Evolutionary conservation across 2,888 invertebrate species (phyloP).

Genomic region (Ichneumon xanthorius): DNA sequence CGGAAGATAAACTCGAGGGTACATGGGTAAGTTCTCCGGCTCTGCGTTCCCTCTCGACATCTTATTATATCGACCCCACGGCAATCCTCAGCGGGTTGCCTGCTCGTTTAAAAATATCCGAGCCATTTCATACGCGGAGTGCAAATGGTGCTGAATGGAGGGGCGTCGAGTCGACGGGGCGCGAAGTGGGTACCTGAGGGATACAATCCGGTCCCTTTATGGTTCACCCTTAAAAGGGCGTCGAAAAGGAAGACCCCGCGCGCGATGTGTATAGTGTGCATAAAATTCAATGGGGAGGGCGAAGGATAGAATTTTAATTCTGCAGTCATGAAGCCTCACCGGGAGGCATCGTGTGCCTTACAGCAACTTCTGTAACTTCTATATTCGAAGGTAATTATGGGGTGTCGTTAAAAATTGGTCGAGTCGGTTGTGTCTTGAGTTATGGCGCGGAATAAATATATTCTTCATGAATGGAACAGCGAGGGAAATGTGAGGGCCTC

Average conservation of each 20-base stretch:
- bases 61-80: slow-evolving; percentile 22
- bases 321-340: neutral
- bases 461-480: no score
- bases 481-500: no score
- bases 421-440: neutral
- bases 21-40: slow-evolving; percentile 4
- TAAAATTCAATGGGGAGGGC: slow-evolving; percentile 12
- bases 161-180: neutral
- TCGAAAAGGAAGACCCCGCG: neutral
- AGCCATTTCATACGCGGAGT: slow-evolving; percentile 15
- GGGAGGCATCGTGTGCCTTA: neutral
- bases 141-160: neutral
- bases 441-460: no score
- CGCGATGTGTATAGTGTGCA: neutral
- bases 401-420: neutral
- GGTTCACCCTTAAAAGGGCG: slow-evolving; percentile 26
- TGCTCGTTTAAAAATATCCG: slow-evolving; percentile 40
- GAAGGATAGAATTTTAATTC: slow-evolving; percentile 32
- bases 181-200: slow-evolving; percentile 34
- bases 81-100: neutral
- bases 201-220: slow-evolving; percentile 31
- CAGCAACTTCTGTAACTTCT: neutral
- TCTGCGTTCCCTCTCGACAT: neutral
- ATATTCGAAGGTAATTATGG: neutral
- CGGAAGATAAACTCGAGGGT: slow-evolving; percentile 18